These are phyloP conservation scores for Syrmaticus mikado DNA, from an alignment of 2,113 vertebrate species.

Conservation along the genomic window DNA sequence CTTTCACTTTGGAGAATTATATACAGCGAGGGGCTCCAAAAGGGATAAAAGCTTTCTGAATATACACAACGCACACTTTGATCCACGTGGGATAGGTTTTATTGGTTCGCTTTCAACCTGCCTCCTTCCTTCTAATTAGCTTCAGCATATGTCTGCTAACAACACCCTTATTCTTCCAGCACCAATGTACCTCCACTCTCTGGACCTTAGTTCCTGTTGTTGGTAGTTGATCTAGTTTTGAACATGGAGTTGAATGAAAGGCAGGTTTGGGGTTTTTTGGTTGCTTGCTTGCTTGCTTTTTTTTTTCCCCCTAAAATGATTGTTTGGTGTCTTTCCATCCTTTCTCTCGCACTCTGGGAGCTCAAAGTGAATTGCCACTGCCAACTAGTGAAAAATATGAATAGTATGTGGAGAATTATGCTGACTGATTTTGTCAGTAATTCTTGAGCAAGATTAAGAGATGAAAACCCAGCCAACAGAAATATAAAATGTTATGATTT, in stretches of 20 bases:
- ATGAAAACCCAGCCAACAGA: background rate
- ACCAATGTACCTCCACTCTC: fast-evolving
- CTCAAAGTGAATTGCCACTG: background rate
- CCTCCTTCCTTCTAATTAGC: background rate
- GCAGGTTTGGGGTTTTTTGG: background rate
- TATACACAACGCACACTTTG: fast-evolving
- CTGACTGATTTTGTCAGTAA: background rate
- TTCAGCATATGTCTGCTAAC: background rate
- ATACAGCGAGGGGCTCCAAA: background rate
- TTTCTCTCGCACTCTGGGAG: background rate
- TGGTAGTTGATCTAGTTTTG: background rate
- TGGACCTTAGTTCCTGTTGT: background rate
- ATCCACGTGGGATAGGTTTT: fast-evolving
- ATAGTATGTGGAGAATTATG: background rate
- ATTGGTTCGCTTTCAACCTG: background rate
- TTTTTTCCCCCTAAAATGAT: fast-evolving
- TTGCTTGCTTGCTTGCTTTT: no score
- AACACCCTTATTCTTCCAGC: background rate
- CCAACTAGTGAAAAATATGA: background rate
- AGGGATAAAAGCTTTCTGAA: background rate
- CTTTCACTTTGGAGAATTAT: background rate
- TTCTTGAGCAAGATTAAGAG: background rate
- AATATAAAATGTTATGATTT: background rate
- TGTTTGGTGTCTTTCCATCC: background rate
- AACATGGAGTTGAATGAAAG: background rate